Conservation (phyloP, 1,140 invertebrate species). For the Copidosoma floridanum region DNA sequence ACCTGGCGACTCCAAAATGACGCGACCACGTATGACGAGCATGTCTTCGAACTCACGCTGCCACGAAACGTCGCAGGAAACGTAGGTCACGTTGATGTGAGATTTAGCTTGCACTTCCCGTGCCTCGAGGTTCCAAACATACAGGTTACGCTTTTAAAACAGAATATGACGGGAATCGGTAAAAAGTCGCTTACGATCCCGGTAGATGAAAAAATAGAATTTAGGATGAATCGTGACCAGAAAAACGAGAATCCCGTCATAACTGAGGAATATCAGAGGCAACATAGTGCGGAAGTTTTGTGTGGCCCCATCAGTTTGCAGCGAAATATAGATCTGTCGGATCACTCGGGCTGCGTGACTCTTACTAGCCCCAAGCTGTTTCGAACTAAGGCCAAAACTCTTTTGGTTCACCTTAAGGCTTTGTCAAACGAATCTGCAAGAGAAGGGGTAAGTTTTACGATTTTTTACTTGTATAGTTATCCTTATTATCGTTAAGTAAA, state of each 20-base stretch:
- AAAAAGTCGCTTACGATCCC: conserved; percentile 49
- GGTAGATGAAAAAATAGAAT: conserved; percentile 65
- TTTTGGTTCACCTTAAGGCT: conserved; percentile 83
- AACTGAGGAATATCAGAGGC: conserved; percentile 77
- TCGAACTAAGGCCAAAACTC: conserved; percentile 72
- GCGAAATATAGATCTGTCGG: conserved; percentile 79
- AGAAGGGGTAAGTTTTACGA: conserved; percentile 49
- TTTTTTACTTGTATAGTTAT: conserved; percentile 8
- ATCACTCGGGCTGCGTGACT: conserved; percentile 78
- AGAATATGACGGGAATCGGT: conserved; percentile 74
- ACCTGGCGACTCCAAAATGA: conserved; percentile 80
- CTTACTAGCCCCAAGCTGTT: conserved; percentile 84
- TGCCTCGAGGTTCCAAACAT: conserved; percentile 61
- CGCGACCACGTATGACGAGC: conserved; percentile 85
- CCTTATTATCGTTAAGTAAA: neutral
- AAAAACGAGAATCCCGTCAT: conserved; percentile 73
- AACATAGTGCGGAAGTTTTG: conserved; percentile 84
- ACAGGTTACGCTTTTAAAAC: conserved; percentile 81
- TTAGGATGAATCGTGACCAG: conserved; percentile 56
- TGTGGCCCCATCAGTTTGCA: conserved; percentile 83
- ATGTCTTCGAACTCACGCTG: conserved; percentile 84
- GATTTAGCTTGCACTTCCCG: conserved; percentile 76
- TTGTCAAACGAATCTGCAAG: conserved; percentile 67
- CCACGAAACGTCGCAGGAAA: conserved; percentile 66
- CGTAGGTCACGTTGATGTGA: conserved; percentile 84